Evolutionary conservation across 2,113 vertebrate species (phyloP).

Genomic region (Bos indicus): DNA sequence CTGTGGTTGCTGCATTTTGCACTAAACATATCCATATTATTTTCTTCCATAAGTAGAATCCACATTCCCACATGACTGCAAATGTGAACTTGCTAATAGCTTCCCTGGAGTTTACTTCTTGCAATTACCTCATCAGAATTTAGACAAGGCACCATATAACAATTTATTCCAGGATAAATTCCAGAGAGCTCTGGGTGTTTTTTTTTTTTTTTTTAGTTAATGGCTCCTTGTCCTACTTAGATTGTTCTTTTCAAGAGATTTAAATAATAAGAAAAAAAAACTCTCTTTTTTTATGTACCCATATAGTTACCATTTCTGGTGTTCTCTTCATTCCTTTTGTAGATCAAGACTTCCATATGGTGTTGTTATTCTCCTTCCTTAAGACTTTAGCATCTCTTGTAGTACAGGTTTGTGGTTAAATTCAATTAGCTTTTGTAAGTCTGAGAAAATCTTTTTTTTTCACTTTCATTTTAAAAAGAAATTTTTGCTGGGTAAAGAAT

Average conservation of each 20-base stretch:
- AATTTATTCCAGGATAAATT: neutral
- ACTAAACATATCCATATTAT: neutral
- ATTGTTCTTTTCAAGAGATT: conserved; percentile 2
- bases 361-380: neutral
- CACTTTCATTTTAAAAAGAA: neutral
- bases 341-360: neutral
- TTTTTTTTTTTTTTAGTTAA: neutral
- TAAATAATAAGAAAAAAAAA: conserved; percentile 10
- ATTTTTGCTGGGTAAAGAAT: conserved; percentile 33
- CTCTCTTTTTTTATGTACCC: neutral
- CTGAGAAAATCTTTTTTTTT: conserved; percentile 6
- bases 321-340: neutral
- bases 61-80: neutral
- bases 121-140: conserved; percentile 40
- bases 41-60: conserved; percentile 9
- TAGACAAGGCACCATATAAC: conserved; percentile 33
- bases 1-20: neutral
- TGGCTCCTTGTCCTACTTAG: neutral
- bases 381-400: neutral
- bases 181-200: neutral
- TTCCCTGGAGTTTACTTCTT: conserved; percentile 43
- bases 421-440: conserved; percentile 8
- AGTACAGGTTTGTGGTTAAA: neutral
- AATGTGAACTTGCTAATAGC: conserved; percentile 37
- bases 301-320: neutral